Base-by-base conservation (phyloP, 2,113 vertebrate genomes). In the Salvator merianae region DNA sequence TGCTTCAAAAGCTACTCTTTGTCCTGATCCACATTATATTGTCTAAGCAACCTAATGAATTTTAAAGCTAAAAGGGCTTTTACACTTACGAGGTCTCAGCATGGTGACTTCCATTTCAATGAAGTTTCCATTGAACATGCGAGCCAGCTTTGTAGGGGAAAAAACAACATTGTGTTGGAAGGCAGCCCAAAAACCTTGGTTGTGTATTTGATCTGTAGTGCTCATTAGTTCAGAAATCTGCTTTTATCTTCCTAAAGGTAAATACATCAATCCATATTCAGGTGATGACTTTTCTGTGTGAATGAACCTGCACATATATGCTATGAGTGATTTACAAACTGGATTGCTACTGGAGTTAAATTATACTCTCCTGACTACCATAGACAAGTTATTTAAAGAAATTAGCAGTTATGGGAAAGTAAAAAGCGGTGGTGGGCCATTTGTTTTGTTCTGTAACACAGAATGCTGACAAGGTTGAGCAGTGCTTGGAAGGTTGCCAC, bases 1-100 rank as follows among this genome's bases (percentile, higher is more conserved):
- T 71, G 38, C 76, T 91, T 85, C 84, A 50, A 83, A 86, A 84
- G 83, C 90, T 63, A 63, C 28, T 14, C 38, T 69, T 80, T 80
- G 66, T 53, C 65, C 78, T 69, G 55, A 18, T n/a, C 47, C 55
- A 63, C 43, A 14, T 50, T n/a, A 62, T 68, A 50, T 18, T 79
- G 63, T 47, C 62, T 78, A 79, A 79, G 12, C 7, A 22, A 13
- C 78, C 47, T 30, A 30, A 47, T 30, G 63, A 43, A 80, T 80
- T 69, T 53, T 28, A 47, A 80, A 47, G 76, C 12, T 34, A 24
- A 34, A 80, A 80, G 30, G 43, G 40, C 24, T 80, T n/a, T 80
- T 69, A 69, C 20, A 32, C 20, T 38, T 12, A 69, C 78, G 50
- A 28, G 65, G 65, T n/a, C 43, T 50, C 78, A 80, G 24, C n/a